phyloP scores from a whole-genome alignment of 37 sponge, comb jelly and placozoan genomes.

The Sycon ciliatum region DNA sequence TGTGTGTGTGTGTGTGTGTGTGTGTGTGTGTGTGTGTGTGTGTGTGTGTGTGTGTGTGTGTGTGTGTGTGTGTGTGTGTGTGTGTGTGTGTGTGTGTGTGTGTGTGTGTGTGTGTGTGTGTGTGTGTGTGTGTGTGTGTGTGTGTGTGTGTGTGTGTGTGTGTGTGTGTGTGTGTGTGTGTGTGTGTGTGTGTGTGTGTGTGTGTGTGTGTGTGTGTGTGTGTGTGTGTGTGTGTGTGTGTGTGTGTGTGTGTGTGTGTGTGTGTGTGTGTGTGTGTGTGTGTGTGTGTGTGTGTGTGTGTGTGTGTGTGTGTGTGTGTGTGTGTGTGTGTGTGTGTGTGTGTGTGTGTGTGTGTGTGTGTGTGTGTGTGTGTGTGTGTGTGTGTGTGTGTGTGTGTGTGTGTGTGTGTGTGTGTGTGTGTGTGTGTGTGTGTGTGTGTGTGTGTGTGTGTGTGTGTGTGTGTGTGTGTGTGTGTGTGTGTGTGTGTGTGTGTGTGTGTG shows the following conservation, averaged over 20 bases:
- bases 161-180: constrained; percentile 5
- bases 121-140: constrained; percentile 5
- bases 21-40: constrained; percentile 5
- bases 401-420: constrained; percentile 5
- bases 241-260: constrained; percentile 5
- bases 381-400: constrained; percentile 5
- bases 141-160: neutral
- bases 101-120: constrained; percentile 5
- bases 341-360: constrained; percentile 5
- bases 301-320: constrained; percentile 5
- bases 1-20: neutral
- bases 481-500: constrained; percentile 5
- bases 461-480: constrained; percentile 5
- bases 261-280: constrained; percentile 5
- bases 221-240: neutral
- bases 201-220: constrained; percentile 5
- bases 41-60: constrained; percentile 5
- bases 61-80: neutral
- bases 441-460: neutral
- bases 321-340: constrained; percentile 5
- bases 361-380: neutral
- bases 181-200: constrained; percentile 5
- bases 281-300: neutral
- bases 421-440: constrained; percentile 5
- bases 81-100: constrained; percentile 5